Evolutionary conservation across 1,140 invertebrate genomes (phyloP), one percentile per base, ranked within the genome.

Genomic region (Drosophila simulans): DNA sequence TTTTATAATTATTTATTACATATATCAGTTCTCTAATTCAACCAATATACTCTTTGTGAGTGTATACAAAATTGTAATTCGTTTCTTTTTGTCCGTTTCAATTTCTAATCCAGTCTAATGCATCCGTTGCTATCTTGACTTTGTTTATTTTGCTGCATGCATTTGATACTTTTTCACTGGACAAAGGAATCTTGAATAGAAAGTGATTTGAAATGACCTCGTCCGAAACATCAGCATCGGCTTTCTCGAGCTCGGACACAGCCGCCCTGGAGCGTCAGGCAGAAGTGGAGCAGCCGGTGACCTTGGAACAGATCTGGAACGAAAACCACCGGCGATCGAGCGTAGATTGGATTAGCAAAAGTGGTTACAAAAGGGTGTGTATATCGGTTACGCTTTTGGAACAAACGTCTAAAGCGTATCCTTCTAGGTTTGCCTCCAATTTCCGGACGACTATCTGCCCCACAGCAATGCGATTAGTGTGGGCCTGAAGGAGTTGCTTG

Each of bases 371-470:
- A 86, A 95, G 94, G 92, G 96, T 97, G 93, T 91, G 90, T 90
- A 65, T 45, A 49, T 46, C 55, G 56, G 56, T 27, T 52, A 5
- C 20, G 1, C 2, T 2, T 27, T 11, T 25, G 10, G 8, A 11
- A 15, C 25, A 34, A 1, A 2, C 3, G 17, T 34, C n/a, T 46
- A 10, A 45, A 43, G 34, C 51, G 25, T 70, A 64, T 59, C 71
- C 88, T 1, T 5, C 91, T 89, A 97, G 97, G 95, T 98, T 31
- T 97, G 97, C 68, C 92, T 98, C 48, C 98, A 98, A 94, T 98
- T 99, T 93, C 97, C 98, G 11, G 98, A 99, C 93, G 93, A 95
- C 35, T 93, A 97, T 49, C 93, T 98, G 59, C 72, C 91, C 25
- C 94, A 96, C 92, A 95, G 97, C 57, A 93, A 94, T n/a, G 89